Evolutionary conservation across 2,797 vertebrate genomes (phyloP).

Genomic region (Diplodus puntazzo): DNA sequence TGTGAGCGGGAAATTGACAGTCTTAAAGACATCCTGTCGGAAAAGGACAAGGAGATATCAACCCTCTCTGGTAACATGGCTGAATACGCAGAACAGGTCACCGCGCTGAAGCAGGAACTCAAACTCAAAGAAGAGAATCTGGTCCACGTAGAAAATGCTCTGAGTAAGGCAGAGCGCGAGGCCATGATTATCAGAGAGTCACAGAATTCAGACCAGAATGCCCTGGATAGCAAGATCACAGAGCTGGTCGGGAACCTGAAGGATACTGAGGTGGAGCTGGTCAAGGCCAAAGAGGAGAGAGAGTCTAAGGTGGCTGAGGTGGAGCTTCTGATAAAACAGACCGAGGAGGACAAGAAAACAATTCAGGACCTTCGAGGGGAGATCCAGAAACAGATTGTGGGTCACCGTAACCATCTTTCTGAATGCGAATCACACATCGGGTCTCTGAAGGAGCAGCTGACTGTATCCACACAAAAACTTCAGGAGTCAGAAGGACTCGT

Average conservation of each 20-base stretch:
- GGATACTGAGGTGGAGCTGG: slow-evolving; percentile 79
- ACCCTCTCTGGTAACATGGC: slow-evolving; percentile 82
- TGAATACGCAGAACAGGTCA: slow-evolving; percentile 89
- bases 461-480: slow-evolving; percentile 74
- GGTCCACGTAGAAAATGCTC: slow-evolving; percentile 80
- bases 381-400: slow-evolving; percentile 80
- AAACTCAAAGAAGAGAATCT: slow-evolving; percentile 89
- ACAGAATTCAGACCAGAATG: slow-evolving; percentile 86
- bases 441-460: slow-evolving; percentile 88
- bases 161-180: slow-evolving; percentile 86
- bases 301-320: slow-evolving; percentile 82
- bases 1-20: slow-evolving; percentile 92
- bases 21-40: slow-evolving; percentile 87
- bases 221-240: slow-evolving; percentile 83
- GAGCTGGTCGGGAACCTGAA: slow-evolving; percentile 83
- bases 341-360: slow-evolving; percentile 77
- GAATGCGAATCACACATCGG: slow-evolving; percentile 87
- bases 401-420: slow-evolving; percentile 79
- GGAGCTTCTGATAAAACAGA: slow-evolving; percentile 83
- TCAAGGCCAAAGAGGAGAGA: slow-evolving; percentile 74
- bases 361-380: slow-evolving; percentile 86
- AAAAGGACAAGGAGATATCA: slow-evolving; percentile 90
- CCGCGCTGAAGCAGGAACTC: slow-evolving; percentile 85
- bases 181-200: slow-evolving; percentile 83
- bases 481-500: slow-evolving; percentile 80